Percentiles rank a stretch among this genome's conserved stretches.
Conservation (phyloP, 2,888 invertebrate species). For the Hydroisotoma schaefferi region DNA sequence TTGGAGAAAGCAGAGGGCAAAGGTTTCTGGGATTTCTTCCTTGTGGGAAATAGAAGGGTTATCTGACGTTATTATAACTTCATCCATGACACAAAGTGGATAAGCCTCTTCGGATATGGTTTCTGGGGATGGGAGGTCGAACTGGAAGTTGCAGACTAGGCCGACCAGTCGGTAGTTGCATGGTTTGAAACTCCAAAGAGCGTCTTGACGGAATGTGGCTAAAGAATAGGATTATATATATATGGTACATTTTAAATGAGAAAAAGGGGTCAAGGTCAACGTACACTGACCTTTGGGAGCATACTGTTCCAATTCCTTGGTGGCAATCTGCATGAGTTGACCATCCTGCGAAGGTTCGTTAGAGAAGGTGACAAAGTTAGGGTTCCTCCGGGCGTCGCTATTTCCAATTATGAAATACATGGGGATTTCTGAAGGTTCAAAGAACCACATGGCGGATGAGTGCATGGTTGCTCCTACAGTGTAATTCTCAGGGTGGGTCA, state of each 20-base stretch:
- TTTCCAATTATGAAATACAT: constrained; percentile 31
- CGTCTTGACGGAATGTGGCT: constrained; percentile 28
- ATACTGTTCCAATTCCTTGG: constrained; percentile 27
- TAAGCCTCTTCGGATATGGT: constrained; percentile 14
- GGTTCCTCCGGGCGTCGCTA: constrained; percentile 26
- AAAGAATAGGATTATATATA: background rate
- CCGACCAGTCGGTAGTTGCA: constrained; percentile 21
- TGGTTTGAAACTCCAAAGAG: constrained; percentile 33
- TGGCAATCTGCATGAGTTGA: constrained; percentile 37
- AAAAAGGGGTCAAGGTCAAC: background rate
- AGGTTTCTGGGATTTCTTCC: constrained; percentile 14
- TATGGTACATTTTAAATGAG: background rate
- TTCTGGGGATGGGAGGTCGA: constrained; percentile 16
- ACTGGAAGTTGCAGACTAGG: constrained; percentile 22
- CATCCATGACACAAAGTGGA: constrained; percentile 20
- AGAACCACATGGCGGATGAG: constrained; percentile 30
- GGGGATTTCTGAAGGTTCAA: constrained; percentile 22
- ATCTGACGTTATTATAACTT: constrained; percentile 14
- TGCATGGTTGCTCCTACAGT: constrained; percentile 35
- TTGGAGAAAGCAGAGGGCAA: constrained; percentile 24
- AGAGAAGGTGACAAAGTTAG: constrained; percentile 35
- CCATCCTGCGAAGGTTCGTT: constrained; percentile 30
- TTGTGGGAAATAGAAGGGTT: constrained; percentile 4
- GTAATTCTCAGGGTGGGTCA: constrained; percentile 31
- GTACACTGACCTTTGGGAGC: constrained; percentile 19